Base-by-base conservation (phyloP, 92 coral and sea anemone genomes). In the Umimayanthus chanpuru region DNA sequence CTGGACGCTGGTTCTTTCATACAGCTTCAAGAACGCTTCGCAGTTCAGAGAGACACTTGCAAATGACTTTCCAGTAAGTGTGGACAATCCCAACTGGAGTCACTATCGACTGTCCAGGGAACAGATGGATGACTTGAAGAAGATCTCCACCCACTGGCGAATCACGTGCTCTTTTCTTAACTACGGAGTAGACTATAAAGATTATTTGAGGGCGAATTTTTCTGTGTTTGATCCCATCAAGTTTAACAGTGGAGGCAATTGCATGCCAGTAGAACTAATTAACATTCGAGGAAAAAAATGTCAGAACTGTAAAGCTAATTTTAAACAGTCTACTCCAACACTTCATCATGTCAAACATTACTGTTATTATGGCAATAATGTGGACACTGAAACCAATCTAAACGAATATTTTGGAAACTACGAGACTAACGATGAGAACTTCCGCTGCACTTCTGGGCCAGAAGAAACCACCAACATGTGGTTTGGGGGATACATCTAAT, bases 61-160 rank as follows among this genome's bases (percentile, higher is more conserved):
- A 1, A 18, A 70, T 6, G 28, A 44, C 41, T 18, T 26, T 18
- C 43, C 78, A 68, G 30, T 68, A 20, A 7, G 25, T 30, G 67
- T 26, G 43, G 67, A 70, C 18, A 70, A 28, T 68, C 87, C 87
- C n/a, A 83, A 83, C 87, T 83, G 87, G 87, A 83, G 12, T 44
- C 39, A 72, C 26, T 83, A 83, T 41, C 76, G 87, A 21, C 26
- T 83, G 14, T 47, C 78, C 26, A 28, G 5, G 44, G 44, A 36
- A 65, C 38, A 8, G 68, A 83, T 83, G 87, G 61, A 83, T 18
- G 61, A 43, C n/a, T 3, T 83, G 20, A 68, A 43, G 78, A 68
- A 68, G 44, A 29, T 43, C 32, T 83, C 87, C 47, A 83, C 87
- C 29, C 87, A 83, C 78, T 83, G 87, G 87, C 65, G 87, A 70